Evolutionary conservation across 2,113 vertebrate genomes (phyloP), one percentile per base, ranked within the genome.

Genomic region (Seriola rivoliana): DNA sequence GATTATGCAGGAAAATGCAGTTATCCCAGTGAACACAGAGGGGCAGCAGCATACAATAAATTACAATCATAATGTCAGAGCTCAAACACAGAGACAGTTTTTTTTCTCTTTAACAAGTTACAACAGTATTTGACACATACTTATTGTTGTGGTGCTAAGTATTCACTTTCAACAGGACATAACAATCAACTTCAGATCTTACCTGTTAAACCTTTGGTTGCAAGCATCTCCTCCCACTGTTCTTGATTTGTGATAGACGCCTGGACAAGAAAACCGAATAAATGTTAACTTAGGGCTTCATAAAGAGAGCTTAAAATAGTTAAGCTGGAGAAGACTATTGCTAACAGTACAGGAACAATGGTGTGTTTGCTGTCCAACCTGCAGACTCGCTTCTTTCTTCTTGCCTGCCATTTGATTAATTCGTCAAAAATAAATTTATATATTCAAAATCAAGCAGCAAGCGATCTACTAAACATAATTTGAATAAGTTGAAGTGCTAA

Each of bases 191-290:
- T 13, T 1, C 29, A 14, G 0, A 1, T 77, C 75, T 93, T 94
- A 99, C 98, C 98, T 82, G 94, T 95, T 84, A 99, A 93, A 86
- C 98, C 98, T 93, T 95, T 97, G 44, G 93, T 95, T 42, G 92
- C 88, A 60, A 99, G 94, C 93, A 97, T 91, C 79, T 97, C 97
- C 60, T 97, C 97, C 98, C 98, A 99, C 63, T 97, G 97, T 65
- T 98, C 97, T 82, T 97, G 97, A 91, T 94, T 98, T 72, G 81
- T 96, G 88, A 97, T 85, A 70, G 93, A 93, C 10, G 93, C 90
- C 98, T 99, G 88, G 50, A 78, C 50, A 65, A 44, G 19, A 71
- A 25, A 72, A 60, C 23, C 1, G 11, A 40, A 19, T 32, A 1
- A 57, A 67, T 8, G n/a, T 71, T 29, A 44, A 60, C 6, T 8